These are phyloP conservation scores for Dryadula phaetusa DNA, from an alignment of 2,888 invertebrate species.

Conservation along the genomic window DNA sequence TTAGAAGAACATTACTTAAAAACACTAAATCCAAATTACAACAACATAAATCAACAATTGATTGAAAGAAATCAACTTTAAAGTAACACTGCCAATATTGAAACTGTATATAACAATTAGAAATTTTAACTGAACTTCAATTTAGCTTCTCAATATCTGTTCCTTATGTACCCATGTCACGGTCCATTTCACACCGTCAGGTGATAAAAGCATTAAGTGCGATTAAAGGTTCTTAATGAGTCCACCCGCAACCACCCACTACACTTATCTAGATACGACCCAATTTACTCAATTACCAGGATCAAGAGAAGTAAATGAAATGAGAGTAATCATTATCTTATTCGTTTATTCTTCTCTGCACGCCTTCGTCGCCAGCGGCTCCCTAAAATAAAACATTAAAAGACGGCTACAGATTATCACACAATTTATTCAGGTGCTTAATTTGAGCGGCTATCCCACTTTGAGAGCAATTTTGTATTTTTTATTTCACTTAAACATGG, in stretches of 20 bases:
- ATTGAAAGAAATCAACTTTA: neutral
- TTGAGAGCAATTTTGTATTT: conserved; percentile 77
- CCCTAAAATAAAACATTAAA: conserved; percentile 76
- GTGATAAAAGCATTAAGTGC: conserved; percentile 80
- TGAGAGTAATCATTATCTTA: conserved; percentile 82
- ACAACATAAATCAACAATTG: neutral
- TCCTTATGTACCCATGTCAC: conserved; percentile 51
- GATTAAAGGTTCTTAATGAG: conserved; percentile 77
- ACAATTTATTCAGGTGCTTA: conserved; percentile 84
- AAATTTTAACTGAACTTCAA: conserved; percentile 16
- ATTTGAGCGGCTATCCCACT: conserved; percentile 81
- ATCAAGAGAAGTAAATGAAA: conserved; percentile 82
- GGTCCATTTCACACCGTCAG: conserved; percentile 75
- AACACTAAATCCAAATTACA: neutral
- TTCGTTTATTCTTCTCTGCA: conserved; percentile 71
- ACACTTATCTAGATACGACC: conserved; percentile 78
- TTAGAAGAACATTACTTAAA: too few species aligned
- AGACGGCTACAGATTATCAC: conserved; percentile 81
- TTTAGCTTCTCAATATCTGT: conserved; percentile 29
- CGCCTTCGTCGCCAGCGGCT: conserved; percentile 66
- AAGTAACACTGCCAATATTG: neutral
- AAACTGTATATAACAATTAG: conserved; percentile 25
- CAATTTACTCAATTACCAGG: conserved; percentile 82
- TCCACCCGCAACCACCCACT: conserved; percentile 67
- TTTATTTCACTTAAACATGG: conserved; percentile 80